These are phyloP conservation scores for Zaprionus africanus DNA, from an alignment of 1,140 invertebrate genomes.

Conservation along the genomic window DNA sequence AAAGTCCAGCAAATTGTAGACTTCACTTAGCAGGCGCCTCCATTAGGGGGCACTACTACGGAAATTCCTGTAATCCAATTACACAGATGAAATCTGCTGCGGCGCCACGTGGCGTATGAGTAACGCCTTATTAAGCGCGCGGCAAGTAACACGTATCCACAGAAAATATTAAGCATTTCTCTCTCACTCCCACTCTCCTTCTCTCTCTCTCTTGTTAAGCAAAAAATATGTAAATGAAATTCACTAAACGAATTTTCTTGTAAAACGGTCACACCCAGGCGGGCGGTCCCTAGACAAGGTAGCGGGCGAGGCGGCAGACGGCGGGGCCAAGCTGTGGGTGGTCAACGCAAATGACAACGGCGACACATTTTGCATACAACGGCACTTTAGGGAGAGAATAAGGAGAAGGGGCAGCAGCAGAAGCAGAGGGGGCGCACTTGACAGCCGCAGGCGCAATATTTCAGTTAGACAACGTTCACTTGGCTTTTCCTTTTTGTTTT, in stretches of 20 bases:
- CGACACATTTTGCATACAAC: slow-evolving; percentile 61
- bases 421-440: slow-evolving; percentile 46
- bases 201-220: slow-evolving; percentile 3
- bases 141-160: slow-evolving; percentile 20
- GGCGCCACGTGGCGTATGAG: slow-evolving; percentile 73
- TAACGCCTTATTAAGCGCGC: slow-evolving; percentile 64
- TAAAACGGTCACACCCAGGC: slow-evolving; percentile 62
- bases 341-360: slow-evolving; percentile 40
- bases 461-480: slow-evolving; percentile 57
- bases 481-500: slow-evolving; percentile 64
- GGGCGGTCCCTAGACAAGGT: slow-evolving; percentile 6
- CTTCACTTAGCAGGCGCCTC: neutral
- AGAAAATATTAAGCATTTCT: slow-evolving; percentile 27
- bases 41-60: slow-evolving; percentile 28
- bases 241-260: slow-evolving; percentile 75
- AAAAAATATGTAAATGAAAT: slow-evolving; percentile 62
- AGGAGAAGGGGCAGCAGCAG: neutral
- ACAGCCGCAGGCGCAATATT: slow-evolving; percentile 60
- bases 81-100: slow-evolving; percentile 44
- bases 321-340: slow-evolving; percentile 28
- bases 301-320: neutral
- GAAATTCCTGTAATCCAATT: slow-evolving; percentile 47
- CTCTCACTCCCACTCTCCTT: neutral
- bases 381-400: neutral
- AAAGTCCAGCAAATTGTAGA: slow-evolving; percentile 19